A percentile compares a stretch with the other conserved stretches of the same genome.
Conservation (phyloP, 2,797 vertebrate species). For the Esox masquinongy region DNA sequence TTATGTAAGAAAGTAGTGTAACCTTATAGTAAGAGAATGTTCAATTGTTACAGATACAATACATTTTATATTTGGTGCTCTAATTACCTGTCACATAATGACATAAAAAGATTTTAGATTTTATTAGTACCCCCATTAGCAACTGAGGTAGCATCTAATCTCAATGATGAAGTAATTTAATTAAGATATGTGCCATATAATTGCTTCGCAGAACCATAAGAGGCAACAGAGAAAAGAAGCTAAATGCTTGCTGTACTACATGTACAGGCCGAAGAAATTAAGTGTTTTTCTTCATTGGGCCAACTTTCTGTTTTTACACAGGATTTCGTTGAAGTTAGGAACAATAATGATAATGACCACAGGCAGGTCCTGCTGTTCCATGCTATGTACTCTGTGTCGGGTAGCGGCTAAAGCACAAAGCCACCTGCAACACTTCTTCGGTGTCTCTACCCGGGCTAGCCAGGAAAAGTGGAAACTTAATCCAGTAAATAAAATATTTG, state of each 20-base stretch:
- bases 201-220: background rate
- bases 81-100: too few relatives aligned
- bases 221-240: background rate
- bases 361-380: conserved; percentile 18
- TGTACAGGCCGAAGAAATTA: conserved; percentile 16
- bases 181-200: background rate
- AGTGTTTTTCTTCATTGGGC: background rate
- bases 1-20: background rate
- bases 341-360: conserved; percentile 27
- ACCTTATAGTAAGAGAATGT: background rate
- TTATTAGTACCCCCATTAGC: too few relatives aligned
- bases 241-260: background rate
- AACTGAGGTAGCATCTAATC: too few relatives aligned
- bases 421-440: conserved; percentile 42
- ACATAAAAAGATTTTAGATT: too few relatives aligned
- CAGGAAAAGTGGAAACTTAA: conserved; percentile 37
- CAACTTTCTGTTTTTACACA: background rate
- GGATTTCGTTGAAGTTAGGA: conserved; percentile 14
- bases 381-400: background rate
- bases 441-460: conserved; percentile 27
- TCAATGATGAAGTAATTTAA: background rate
- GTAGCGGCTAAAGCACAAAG: conserved; percentile 4
- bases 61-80: too few relatives aligned
- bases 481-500: conserved; percentile 48
- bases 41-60: background rate